A percentile compares a stretch with the other conserved stretches of the same genome.
phyloP scores from a whole-genome alignment of 37 sponge, comb jelly and placozoan species.

The Ianthella basta region DNA sequence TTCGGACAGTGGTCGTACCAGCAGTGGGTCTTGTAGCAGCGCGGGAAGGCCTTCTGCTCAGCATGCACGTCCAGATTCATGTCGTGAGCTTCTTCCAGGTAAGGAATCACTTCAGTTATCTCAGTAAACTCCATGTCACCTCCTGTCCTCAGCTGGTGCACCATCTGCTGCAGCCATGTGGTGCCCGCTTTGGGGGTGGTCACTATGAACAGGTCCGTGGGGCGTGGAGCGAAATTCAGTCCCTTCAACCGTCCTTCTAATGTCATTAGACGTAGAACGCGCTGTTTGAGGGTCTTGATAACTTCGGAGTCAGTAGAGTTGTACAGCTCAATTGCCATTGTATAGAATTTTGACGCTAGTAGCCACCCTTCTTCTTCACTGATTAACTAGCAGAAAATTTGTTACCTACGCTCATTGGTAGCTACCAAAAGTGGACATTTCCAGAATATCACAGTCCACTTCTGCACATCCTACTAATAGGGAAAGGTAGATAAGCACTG shows the following conservation, averaged over 20 bases:
- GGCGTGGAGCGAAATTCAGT: not conserved
- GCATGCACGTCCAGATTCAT: not conserved
- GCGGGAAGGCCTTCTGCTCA: slow-evolving; percentile 22
- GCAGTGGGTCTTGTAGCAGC: slow-evolving; percentile 29
- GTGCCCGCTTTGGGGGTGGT: not conserved
- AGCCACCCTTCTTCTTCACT: too few species aligned
- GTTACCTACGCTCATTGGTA: too few species aligned
- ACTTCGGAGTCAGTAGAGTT: too few species aligned
- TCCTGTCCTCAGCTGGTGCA: slow-evolving; percentile 15
- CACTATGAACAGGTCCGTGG: not conserved
- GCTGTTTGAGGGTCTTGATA: too few species aligned
- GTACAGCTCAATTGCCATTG: too few species aligned
- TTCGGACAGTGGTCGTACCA: slow-evolving; percentile 20
- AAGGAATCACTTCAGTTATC: not conserved
- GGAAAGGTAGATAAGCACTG: too few species aligned
- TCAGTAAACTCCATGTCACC: slow-evolving; percentile 1
- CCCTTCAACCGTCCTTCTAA: not conserved
- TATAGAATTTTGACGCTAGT: too few species aligned
- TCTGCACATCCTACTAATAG: too few species aligned
- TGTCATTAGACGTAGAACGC: too few species aligned
- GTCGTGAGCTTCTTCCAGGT: slow-evolving; percentile 6
- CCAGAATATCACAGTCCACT: too few species aligned
- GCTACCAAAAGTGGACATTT: too few species aligned
- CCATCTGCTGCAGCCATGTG: slow-evolving; percentile 15
- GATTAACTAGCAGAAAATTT: too few species aligned